Conservation (phyloP, 1,140 invertebrate genomes). For the Drosophila triauraria region DNA sequence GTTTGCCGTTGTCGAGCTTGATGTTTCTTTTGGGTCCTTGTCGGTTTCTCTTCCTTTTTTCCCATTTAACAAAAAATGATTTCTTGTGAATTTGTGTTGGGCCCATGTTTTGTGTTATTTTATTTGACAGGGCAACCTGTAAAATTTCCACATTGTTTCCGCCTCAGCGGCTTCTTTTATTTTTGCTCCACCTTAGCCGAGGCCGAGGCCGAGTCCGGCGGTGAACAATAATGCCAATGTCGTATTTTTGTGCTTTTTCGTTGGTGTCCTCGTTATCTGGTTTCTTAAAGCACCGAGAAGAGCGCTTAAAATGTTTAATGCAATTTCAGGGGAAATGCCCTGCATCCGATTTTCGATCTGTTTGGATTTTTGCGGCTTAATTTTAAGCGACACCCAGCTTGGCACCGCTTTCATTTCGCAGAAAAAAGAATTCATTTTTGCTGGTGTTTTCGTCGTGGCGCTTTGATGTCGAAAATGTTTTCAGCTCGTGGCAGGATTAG, state of each 20-base stretch:
- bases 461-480: conserved; percentile 75
- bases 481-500: conserved; percentile 47
- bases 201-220: conserved; percentile 11
- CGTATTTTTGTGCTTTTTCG: background rate
- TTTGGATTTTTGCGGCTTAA: conserved; percentile 31
- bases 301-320: conserved; percentile 1
- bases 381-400: conserved; percentile 14
- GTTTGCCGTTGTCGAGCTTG: conserved; percentile 59
- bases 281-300: conserved; percentile 19
- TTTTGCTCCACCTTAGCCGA: conserved; percentile 27
- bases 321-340: conserved; percentile 18
- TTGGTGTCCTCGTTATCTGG: conserved; percentile 29
- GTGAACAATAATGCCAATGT: conserved; percentile 39
- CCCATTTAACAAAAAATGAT: conserved; percentile 41
- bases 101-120: conserved; percentile 68
- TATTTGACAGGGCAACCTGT: conserved; percentile 69
- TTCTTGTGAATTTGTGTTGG: conserved; percentile 49
- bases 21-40: conserved; percentile 55
- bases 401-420: conserved; percentile 36
- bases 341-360: conserved; percentile 10
- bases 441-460: conserved; percentile 19
- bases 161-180: conserved; percentile 65
- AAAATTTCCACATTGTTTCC: conserved; percentile 76
- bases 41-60: conserved; percentile 21
- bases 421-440: conserved; percentile 34